phyloP scores from a whole-genome alignment of 2,888 invertebrate genomes.

The Scaptomyza cyrtandrae region DNA sequence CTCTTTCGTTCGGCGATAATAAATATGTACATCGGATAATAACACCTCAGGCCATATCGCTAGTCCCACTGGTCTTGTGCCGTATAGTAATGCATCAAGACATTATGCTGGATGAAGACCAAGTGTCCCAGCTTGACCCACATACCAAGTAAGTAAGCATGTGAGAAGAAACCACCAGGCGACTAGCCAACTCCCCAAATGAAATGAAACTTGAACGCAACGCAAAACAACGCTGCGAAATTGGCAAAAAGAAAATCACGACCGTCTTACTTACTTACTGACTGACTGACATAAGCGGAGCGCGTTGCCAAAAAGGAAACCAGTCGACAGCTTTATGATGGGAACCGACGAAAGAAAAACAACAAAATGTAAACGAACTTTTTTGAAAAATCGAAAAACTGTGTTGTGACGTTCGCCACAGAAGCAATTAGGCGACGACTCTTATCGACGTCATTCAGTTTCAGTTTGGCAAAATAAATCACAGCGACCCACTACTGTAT shows the following conservation, averaged over 20 bases:
- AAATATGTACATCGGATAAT: conserved; percentile 54
- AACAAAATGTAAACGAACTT: conserved; percentile 28
- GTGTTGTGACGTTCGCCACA: conserved; percentile 69
- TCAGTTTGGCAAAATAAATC: conserved; percentile 61
- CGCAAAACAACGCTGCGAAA: conserved; percentile 48
- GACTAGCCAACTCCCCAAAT: conserved; percentile 60
- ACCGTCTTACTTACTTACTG: conserved; percentile 25
- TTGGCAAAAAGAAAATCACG: conserved; percentile 68
- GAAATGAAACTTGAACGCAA: conserved; percentile 51
- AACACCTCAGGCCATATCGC: conserved; percentile 55
- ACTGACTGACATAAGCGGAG: conserved; percentile 69
- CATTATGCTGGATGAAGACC: conserved; percentile 51
- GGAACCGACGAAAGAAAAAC: conserved; percentile 52
- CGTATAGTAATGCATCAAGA: conserved; percentile 57
- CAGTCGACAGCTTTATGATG: conserved; percentile 74
- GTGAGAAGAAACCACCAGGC: conserved; percentile 42
- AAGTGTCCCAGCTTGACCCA: conserved; percentile 74
- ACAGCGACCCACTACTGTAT: conserved; percentile 57
- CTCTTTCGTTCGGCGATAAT: conserved; percentile 49
- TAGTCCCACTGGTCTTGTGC: conserved; percentile 42
- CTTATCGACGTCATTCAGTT: conserved; percentile 60
- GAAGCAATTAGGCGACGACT: conserved; percentile 68
- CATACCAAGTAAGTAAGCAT: conserved; percentile 58
- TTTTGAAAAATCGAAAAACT: conserved; percentile 65
- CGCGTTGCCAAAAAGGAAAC: conserved; percentile 76